Percentiles rank a stretch among this genome's conserved stretches.
phyloP scores from a whole-genome alignment of 1,140 invertebrate genomes.

The Diachasma alloeum region DNA sequence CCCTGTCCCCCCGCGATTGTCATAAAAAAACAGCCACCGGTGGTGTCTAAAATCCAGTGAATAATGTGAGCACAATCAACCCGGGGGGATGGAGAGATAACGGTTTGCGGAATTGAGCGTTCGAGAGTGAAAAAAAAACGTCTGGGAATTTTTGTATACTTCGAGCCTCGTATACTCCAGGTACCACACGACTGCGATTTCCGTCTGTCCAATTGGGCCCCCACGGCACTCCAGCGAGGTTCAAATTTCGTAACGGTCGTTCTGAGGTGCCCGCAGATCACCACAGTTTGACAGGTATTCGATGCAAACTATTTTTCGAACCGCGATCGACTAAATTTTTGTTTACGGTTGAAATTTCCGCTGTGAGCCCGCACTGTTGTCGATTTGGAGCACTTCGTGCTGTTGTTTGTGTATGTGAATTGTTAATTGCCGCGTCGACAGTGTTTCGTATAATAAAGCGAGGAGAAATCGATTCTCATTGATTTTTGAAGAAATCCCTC shows the following conservation, averaged over 20 bases:
- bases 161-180: not conserved
- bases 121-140: not conserved
- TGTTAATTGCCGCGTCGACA: not conserved
- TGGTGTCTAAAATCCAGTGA: not conserved
- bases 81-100: not conserved
- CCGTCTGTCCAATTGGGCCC: not conserved
- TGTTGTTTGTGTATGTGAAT: not conserved
- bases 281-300: conserved; percentile 4
- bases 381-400: not conserved
- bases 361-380: not conserved
- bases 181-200: not conserved
- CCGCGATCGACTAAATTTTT: not conserved
- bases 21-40: not conserved
- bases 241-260: conserved; percentile 37
- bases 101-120: not conserved
- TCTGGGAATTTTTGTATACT: not conserved
- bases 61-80: not conserved
- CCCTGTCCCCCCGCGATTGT: not conserved
- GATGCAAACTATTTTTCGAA: not conserved
- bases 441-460: not conserved
- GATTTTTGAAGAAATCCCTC: not conserved
- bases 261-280: not conserved
- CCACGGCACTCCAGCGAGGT: conserved; percentile 13
- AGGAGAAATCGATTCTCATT: not conserved
- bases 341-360: too few relatives aligned